A percentile compares a stretch with the other conserved stretches of the same genome.
Evolutionary conservation across 2,113 vertebrate genomes (phyloP).

Genomic region (Silurus glanis): DNA sequence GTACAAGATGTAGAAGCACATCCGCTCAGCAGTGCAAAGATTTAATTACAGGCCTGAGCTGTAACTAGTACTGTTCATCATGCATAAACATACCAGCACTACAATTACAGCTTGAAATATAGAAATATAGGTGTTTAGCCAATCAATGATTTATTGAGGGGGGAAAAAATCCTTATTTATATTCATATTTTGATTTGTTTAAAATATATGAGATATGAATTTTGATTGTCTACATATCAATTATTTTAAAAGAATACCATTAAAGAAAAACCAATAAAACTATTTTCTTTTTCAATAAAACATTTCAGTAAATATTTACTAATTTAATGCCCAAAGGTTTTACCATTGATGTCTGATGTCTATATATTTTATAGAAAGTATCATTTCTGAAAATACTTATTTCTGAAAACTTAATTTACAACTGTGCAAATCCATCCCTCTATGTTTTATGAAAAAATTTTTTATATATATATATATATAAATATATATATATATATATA

Average conservation of each 20-base stretch:
- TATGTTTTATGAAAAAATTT: too few relatives aligned
- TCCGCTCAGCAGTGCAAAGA: not conserved
- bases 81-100: not conserved
- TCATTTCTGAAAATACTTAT: not conserved
- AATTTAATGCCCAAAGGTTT: not conserved
- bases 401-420: too few relatives aligned
- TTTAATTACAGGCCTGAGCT: conserved; percentile 12
- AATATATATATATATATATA: too few relatives aligned
- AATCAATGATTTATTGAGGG: not conserved
- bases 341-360: not conserved
- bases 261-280: too few relatives aligned
- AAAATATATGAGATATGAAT: not conserved
- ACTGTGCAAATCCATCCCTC: not conserved
- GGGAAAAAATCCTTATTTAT: not conserved
- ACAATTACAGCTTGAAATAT: not conserved
- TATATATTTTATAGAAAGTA: not conserved
- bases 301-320: too few relatives aligned
- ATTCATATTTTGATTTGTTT: not conserved
- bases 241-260: not conserved
- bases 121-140: not conserved
- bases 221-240: not conserved
- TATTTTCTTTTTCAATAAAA: too few relatives aligned
- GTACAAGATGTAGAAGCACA: not conserved
- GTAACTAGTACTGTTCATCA: not conserved
- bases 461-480: too few relatives aligned